Evolutionary conservation across 2,797 vertebrate genomes (phyloP).

Genomic region (Ptychobarbus kaznakovi): DNA sequence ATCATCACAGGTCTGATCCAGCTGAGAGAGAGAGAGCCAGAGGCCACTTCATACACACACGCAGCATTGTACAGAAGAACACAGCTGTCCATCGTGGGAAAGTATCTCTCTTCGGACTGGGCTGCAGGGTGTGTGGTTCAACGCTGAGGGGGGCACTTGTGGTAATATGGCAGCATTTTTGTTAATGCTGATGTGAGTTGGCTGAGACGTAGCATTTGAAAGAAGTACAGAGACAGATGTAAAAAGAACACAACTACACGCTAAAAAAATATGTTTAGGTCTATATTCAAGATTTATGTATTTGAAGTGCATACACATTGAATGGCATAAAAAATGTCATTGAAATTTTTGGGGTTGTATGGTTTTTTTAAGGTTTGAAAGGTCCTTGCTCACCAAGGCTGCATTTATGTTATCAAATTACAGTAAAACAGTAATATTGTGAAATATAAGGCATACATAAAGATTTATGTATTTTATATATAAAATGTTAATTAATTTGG

Average conservation of each 20-base stretch:
- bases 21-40: slow-evolving; percentile 42
- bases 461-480: not conserved
- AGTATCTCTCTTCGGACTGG: slow-evolving; percentile 62
- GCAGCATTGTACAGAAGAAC: slow-evolving; percentile 34
- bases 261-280: not conserved
- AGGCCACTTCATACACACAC: slow-evolving; percentile 33
- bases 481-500: not conserved
- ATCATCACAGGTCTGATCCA: slow-evolving; percentile 64
- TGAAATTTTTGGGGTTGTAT: not conserved
- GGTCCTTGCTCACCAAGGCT: not conserved
- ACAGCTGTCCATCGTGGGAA: slow-evolving; percentile 71
- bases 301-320: not conserved
- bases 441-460: not conserved
- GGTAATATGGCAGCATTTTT: slow-evolving; percentile 3
- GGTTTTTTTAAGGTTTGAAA: not conserved
- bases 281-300: not conserved
- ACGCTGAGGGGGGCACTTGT: not conserved
- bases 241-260: not conserved
- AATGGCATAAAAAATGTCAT: not conserved
- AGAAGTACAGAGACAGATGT: not conserved
- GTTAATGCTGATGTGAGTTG: slow-evolving; percentile 6
- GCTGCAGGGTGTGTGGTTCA: slow-evolving; percentile 66
- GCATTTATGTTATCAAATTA: not conserved
- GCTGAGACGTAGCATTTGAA: not conserved
- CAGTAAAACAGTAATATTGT: not conserved